A percentile compares a stretch with the other conserved stretches of the same genome.
Evolutionary conservation across 2,113 vertebrate species (phyloP).

Genomic region (Pristiophorus japonicus): DNA sequence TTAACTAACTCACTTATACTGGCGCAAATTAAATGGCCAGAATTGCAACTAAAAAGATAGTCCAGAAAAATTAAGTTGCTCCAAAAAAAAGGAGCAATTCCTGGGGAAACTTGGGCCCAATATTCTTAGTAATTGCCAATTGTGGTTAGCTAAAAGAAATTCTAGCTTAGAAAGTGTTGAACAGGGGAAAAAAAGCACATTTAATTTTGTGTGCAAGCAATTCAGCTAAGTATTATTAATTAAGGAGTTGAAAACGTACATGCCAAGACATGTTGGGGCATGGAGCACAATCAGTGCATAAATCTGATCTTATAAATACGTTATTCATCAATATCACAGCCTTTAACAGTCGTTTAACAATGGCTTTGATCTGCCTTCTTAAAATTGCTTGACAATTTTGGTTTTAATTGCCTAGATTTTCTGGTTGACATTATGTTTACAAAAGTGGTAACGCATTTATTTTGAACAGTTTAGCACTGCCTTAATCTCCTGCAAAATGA

Average conservation of each 20-base stretch:
- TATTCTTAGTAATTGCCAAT: neutral
- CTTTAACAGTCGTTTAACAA: neutral
- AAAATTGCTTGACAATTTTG: neutral
- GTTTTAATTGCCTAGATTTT: neutral
- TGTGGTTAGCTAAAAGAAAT: neutral
- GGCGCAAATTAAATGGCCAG: too few species aligned
- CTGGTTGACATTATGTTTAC: slow-evolving; percentile 10
- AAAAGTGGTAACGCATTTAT: neutral
- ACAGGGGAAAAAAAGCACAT: neutral
- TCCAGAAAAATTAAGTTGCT: too few species aligned
- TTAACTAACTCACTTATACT: too few species aligned
- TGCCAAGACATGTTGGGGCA: neutral
- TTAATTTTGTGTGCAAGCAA: neutral
- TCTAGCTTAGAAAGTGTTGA: neutral
- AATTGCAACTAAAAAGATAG: too few species aligned
- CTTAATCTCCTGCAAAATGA: slow-evolving; percentile 7
- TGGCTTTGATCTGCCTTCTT: slow-evolving; percentile 33
- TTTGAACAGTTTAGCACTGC: neutral
- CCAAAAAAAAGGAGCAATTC: too few species aligned
- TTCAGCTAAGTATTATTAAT: neutral
- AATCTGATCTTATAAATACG: slow-evolving; percentile 6
- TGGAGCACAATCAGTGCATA: slow-evolving; percentile 13
- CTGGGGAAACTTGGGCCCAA: too few species aligned
- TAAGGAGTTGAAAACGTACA: neutral
- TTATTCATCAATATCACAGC: slow-evolving; percentile 15